Percentiles rank a stretch among this genome's conserved stretches.
phyloP scores from a whole-genome alignment of 1,140 invertebrate species.

The Leptopilina boulardi region DNA sequence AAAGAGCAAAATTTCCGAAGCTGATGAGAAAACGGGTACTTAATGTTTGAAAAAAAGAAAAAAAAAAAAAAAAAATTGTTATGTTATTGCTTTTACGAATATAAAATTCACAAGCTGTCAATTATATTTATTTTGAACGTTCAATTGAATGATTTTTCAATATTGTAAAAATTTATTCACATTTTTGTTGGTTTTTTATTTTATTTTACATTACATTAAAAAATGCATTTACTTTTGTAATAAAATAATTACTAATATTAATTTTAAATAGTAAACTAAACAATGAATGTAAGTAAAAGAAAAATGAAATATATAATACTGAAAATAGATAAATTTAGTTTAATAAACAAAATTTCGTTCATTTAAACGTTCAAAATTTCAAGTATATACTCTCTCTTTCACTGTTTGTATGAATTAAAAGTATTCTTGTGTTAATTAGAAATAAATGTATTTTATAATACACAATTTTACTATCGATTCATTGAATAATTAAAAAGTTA shows the following conservation, averaged over 20 bases:
- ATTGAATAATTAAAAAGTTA: background rate
- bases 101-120: background rate
- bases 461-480: background rate
- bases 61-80: background rate
- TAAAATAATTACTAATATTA: no score
- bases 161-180: background rate
- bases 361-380: background rate
- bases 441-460: constrained; percentile 15
- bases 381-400: background rate
- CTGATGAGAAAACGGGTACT: background rate
- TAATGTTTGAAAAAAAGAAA: background rate
- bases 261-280: no score
- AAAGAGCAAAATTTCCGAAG: constrained; percentile 70
- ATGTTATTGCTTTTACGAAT: background rate
- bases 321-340: no score
- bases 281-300: no score
- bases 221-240: no score
- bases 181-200: no score
- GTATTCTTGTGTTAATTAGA: background rate
- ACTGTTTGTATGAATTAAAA: background rate
- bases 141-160: background rate
- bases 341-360: no score
- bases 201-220: no score
- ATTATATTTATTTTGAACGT: background rate
- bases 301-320: no score